Evolutionary conservation across 2,888 invertebrate genomes (phyloP), one percentile per base, ranked within the genome.

Genomic region (Agrotis clavis): DNA sequence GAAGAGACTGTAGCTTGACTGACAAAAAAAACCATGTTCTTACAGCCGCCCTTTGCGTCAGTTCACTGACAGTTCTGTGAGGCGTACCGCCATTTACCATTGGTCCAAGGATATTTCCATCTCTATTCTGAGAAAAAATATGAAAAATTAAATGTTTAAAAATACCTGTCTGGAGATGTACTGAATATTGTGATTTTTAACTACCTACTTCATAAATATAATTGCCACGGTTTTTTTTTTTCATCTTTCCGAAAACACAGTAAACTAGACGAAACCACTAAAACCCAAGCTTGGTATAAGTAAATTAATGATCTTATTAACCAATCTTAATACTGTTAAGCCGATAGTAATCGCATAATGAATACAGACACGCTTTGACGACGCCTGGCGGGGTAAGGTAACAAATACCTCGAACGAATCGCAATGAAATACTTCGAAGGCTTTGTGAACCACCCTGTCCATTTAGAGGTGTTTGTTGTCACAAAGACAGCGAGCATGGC

Each of bases 281-380:
- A 64, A 56, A 14, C 19, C 6, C 1, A 57, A 47, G 4, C 14
- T 18, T 11, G 45, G 30, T 56, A 67, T 71, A 78, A 54, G 67
- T 16, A 73, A 73, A 71, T 60, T 53, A 16, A 69, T 61, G 53
- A 74, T 69, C 35, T 69, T 65, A 57, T 50, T 51, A 70, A 65
- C 50, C 50, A 66, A 72, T 60, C 62, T 59, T 57, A 75, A 72
- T 48, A 65, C 56, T 64, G 16, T 64, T 45, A 69, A 48, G 30
- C 19, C 56, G 61, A 72, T 59, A 7, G 57, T 64, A 68, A 73
- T 69, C 77, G 56, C 9, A 14, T 73, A 73, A 81, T 76, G 50
- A 77, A 73, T 66, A 59, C 61, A 69, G 50, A 16, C 19, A 5
- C 11, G 13, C 48, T 41, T 59, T 61, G n/a, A n/a, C 64, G 45